Evolutionary conservation across 2,797 vertebrate species (phyloP).

Genomic region (Sus cebifrons): DNA sequence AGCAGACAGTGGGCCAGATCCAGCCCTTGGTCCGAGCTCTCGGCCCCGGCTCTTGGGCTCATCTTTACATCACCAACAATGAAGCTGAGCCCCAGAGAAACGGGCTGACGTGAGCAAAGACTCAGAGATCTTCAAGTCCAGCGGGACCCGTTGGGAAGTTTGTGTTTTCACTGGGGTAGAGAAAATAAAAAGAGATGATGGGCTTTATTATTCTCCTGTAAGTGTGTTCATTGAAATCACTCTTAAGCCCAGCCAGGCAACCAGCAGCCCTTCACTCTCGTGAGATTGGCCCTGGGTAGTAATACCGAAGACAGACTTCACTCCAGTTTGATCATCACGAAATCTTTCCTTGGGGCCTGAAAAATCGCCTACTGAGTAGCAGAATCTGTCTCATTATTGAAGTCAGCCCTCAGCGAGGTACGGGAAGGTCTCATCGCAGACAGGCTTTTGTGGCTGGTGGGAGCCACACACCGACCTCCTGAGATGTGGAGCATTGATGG

Average conservation of each 20-base stretch:
- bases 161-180: background rate
- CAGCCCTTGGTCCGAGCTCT: background rate
- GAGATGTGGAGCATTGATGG: background rate
- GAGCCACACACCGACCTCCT: rapidly evolving
- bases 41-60: background rate
- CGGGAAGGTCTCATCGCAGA: background rate
- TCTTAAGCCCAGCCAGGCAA: background rate
- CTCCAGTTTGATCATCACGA: background rate
- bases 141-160: background rate
- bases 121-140: background rate
- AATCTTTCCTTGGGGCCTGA: background rate
- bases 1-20: background rate
- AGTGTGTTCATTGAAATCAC: background rate
- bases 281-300: background rate
- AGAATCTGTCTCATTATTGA: background rate
- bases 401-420: rapidly evolving
- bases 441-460: rapidly evolving
- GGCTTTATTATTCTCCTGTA: background rate
- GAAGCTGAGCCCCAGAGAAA: background rate
- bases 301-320: background rate
- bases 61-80: background rate
- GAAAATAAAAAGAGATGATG: conserved; percentile 36
- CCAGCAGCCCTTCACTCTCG: rapidly evolving
- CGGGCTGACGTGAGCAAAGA: background rate
- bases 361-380: background rate